phyloP scores from a whole-genome alignment of 1,140 invertebrate species.

The Dendroctonus ponderosae region DNA sequence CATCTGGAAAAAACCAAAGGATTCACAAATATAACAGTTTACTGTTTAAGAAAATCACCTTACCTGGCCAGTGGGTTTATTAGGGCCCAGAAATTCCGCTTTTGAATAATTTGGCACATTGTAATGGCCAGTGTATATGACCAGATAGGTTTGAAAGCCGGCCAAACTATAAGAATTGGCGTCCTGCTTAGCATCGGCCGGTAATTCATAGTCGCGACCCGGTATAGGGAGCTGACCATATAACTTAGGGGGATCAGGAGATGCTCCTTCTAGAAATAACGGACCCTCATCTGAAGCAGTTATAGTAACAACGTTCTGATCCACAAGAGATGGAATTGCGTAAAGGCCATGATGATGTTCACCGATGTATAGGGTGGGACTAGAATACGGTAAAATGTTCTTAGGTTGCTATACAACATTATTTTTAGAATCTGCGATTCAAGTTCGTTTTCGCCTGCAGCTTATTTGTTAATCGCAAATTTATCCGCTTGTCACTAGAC shows the following conservation, averaged over 20 bases:
- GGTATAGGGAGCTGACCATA: conserved; percentile 50
- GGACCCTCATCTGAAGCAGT: conserved; percentile 61
- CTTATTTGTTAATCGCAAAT: no score
- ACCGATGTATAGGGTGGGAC: conserved; percentile 91
- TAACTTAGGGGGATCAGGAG: conserved; percentile 46
- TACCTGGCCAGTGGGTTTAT: conserved; percentile 16
- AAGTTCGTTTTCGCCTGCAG: no score
- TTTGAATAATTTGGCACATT: conserved; percentile 66
- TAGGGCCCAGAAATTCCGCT: conserved; percentile 25
- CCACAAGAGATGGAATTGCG: conserved; percentile 87
- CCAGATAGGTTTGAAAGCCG: conserved; percentile 35
- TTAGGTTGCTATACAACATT: neutral
- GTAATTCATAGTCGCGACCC: conserved; percentile 46
- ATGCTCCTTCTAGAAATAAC: conserved; percentile 69
- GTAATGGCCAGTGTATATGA: conserved; percentile 70
- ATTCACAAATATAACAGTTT: neutral
- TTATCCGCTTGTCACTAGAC: neutral
- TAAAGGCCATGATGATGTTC: conserved; percentile 86
- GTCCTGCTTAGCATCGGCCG: conserved; percentile 30
- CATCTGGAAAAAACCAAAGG: neutral
- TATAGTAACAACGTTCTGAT: conserved; percentile 76
- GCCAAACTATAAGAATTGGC: conserved; percentile 49
- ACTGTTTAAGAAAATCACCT: neutral
- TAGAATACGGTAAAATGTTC: conserved; percentile 54
- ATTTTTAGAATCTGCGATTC: neutral